Evolutionary conservation across 2,888 invertebrate genomes (phyloP).

Genomic region (Dryobota labecula): DNA sequence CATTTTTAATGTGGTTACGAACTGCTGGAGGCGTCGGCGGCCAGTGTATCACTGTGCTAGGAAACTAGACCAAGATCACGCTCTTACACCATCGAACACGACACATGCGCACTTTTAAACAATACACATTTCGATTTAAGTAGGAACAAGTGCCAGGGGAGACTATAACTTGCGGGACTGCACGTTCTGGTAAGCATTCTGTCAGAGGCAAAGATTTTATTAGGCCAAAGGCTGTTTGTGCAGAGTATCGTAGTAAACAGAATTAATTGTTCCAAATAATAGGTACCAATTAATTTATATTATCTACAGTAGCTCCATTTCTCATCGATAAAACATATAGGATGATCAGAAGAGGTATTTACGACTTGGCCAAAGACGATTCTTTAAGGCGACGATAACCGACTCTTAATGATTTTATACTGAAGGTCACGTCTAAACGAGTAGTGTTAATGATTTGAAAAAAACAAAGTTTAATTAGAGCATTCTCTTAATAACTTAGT

Average conservation of each 20-base stretch:
- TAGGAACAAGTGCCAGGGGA: too few species aligned
- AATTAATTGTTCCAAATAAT: neutral
- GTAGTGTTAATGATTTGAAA: too few species aligned
- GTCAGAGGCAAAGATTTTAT: neutral
- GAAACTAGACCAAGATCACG: constrained; percentile 27
- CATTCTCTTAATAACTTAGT: too few species aligned
- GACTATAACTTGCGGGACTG: neutral
- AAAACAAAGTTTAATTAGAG: too few species aligned
- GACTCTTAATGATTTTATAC: too few species aligned
- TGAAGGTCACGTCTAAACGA: too few species aligned
- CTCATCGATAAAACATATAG: neutral
- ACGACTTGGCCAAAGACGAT: neutral
- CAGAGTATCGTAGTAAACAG: neutral
- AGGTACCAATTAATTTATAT: neutral
- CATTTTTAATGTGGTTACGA: neutral
- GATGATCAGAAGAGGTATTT: neutral
- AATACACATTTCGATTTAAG: neutral
- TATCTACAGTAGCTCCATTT: neutral
- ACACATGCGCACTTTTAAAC: neutral
- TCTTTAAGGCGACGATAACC: too few species aligned
- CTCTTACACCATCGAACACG: neutral
- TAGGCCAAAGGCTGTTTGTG: neutral
- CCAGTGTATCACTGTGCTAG: constrained; percentile 7
- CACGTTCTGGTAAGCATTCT: neutral
- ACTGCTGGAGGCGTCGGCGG: constrained; percentile 1